phyloP scores from a whole-genome alignment of 2,797 vertebrate genomes.

The Pseudochaenichthys georgianus region DNA sequence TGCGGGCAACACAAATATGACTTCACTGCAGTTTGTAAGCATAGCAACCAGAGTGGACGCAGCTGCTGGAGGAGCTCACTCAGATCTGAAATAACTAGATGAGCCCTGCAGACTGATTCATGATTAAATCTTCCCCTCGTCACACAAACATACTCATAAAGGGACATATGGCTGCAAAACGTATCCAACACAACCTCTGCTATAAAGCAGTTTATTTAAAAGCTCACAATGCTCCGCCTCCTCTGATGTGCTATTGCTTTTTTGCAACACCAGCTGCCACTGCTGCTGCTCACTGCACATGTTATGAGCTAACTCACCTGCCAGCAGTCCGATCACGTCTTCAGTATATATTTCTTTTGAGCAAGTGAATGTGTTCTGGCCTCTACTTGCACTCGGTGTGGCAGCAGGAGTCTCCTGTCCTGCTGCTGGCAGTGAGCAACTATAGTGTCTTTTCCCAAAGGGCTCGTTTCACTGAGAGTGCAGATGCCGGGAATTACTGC shows the following conservation, averaged over 20 bases:
- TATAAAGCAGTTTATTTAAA: constrained; percentile 1
- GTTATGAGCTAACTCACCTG: constrained; percentile 6
- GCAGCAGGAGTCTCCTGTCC: constrained; percentile 15
- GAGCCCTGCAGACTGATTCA: not conserved
- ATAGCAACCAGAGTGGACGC: constrained; percentile 38
- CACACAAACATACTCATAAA: no score
- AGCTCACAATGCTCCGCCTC: not conserved
- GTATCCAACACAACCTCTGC: not conserved
- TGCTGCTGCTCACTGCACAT: not conserved
- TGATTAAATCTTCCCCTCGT: not conserved
- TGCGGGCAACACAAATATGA: constrained; percentile 19
- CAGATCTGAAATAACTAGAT: constrained; percentile 14
- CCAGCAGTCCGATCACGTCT: constrained; percentile 7
- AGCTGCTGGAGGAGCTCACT: constrained; percentile 51
- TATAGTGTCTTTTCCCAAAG: constrained; percentile 7
- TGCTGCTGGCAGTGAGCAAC: constrained; percentile 19
- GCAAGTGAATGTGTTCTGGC: not conserved
- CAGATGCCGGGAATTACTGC: constrained; percentile 31
- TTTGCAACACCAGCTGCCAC: constrained; percentile 2
- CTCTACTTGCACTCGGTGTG: not conserved
- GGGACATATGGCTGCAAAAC: not conserved
- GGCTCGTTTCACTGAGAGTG: constrained; percentile 29
- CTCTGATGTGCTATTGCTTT: constrained; percentile 8
- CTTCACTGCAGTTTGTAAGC: constrained; percentile 31
- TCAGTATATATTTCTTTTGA: not conserved